Base-by-base conservation (phyloP, 2,888 invertebrate genomes). In the Erynnis tages region DNA sequence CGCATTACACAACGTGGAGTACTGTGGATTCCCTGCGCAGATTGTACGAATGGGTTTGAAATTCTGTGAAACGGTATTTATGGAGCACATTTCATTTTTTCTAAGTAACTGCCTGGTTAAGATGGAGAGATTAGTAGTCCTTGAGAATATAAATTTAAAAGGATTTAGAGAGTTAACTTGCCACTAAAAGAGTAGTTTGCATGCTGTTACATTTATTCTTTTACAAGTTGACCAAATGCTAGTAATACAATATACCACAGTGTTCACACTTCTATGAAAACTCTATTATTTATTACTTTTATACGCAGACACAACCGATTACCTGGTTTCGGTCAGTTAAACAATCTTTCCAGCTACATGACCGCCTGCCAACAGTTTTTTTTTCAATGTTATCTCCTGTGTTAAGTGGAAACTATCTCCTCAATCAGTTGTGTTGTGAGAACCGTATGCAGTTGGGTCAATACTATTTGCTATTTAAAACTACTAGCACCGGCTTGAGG, bases 401-500 rank as follows among this genome's bases (percentile, higher is more conserved):
- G 25, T 40, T 25, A 25, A 40, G 21, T 40, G 19, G 29, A 48
- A 29, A 38, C 21, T 40, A 7, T 40, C 32, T 19, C 13, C n/a
- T 25, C 7, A 23, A 38, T 34, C 32, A 19, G 14, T 14, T 35
- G 30, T 46, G 23, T 11, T 32, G 30, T 46, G 46, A 34, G 32
- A 30, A 52, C 30, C 37, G 29, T 53, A 46, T 34, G 53, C 40
- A 34, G 32, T 46, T 40, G 19, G 41, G 38, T 56, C 46, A 49
- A 53, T 54, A 55, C 44, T 55, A 53, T 56, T 55, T 40, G 55
- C 53, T 52, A 49, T 49, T 56, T 53, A 40, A 55, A 54, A 54
- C 55, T 56, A 55, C 57, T 54, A 49, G 56, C 54, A 58, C 55
- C 54, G 62, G 68, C 61, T 63, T 62, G 59, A 61, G 61, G 58